Conservation (phyloP, 2,888 invertebrate species). For the Belgica antarctica region DNA sequence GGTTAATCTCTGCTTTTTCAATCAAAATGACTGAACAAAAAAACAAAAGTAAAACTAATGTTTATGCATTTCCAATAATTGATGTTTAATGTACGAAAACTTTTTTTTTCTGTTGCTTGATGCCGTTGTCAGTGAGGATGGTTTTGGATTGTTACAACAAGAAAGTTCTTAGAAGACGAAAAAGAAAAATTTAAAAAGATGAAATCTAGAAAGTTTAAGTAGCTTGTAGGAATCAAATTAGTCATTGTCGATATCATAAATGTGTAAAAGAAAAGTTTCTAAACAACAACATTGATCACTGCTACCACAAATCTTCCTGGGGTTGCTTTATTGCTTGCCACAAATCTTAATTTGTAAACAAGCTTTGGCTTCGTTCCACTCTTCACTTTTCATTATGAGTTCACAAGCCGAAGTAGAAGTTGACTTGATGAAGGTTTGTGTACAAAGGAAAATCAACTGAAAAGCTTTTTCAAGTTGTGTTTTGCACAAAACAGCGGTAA, state of each 20-base stretch:
- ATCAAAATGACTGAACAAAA: conserved; percentile 17
- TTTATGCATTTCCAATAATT: background rate
- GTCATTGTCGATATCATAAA: background rate
- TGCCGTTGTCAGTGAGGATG: conserved; percentile 42
- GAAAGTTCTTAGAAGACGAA: background rate
- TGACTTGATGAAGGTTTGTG: no score
- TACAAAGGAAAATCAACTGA: no score
- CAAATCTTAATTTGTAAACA: no score
- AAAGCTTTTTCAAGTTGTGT: no score
- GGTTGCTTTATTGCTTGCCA: no score
- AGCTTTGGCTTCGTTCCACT: no score
- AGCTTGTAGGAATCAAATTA: background rate
- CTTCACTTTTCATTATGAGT: no score
- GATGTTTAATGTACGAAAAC: conserved; percentile 22
- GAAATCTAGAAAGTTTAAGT: background rate
- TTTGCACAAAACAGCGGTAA: no score
- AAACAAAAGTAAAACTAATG: background rate
- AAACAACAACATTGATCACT: no score
- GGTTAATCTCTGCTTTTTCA: conserved; percentile 14
- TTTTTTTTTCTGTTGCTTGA: conserved; percentile 8
- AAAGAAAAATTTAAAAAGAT: background rate
- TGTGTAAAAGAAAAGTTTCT: no score
- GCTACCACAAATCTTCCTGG: no score
- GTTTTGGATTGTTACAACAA: conserved; percentile 17
- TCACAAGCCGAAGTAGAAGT: no score